Percentiles rank a stretch among this genome's conserved stretches.
Conservation (phyloP, 23 tunicate genomes). For the Ciona savignyi region DNA sequence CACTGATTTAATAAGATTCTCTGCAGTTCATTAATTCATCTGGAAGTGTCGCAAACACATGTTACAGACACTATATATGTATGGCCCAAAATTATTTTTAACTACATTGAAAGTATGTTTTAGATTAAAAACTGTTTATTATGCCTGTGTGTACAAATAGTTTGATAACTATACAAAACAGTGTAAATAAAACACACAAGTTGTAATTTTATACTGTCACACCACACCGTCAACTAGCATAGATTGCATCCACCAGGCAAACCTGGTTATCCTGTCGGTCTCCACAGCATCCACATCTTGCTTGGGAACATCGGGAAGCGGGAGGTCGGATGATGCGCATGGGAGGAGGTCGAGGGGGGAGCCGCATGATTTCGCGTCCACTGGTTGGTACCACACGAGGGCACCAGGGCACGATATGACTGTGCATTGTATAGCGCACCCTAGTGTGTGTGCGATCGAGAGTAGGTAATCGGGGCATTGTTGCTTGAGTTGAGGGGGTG, state of each 20-base stretch:
- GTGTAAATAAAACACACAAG: no score
- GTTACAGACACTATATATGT: no score
- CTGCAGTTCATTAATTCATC: no score
- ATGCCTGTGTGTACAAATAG: no score
- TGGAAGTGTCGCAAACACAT: no score
- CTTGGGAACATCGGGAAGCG: slow-evolving; percentile 31
- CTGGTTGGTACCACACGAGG: slow-evolving; percentile 75
- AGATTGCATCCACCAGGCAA: neutral
- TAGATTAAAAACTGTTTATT: no score
- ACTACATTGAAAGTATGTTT: no score
- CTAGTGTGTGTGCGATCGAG: slow-evolving; percentile 36
- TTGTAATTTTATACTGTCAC: neutral
- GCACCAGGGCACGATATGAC: slow-evolving; percentile 80
- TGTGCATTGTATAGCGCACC: slow-evolving; percentile 32
- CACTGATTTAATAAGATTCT: no score
- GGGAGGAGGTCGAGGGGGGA: slow-evolving; percentile 85
- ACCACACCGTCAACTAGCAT: neutral
- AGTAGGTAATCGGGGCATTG: slow-evolving; percentile 22
- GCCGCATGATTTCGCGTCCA: slow-evolving; percentile 48
- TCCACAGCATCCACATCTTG: slow-evolving; percentile 22
- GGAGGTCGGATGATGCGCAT: slow-evolving; percentile 56
- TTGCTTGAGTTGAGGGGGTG: slow-evolving; percentile 8
- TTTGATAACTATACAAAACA: no score
- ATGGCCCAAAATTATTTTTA: no score
- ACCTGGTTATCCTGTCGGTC: slow-evolving; percentile 24